Base-by-base conservation (phyloP, 2,113 vertebrate genomes). In the Megalops atlanticus region DNA sequence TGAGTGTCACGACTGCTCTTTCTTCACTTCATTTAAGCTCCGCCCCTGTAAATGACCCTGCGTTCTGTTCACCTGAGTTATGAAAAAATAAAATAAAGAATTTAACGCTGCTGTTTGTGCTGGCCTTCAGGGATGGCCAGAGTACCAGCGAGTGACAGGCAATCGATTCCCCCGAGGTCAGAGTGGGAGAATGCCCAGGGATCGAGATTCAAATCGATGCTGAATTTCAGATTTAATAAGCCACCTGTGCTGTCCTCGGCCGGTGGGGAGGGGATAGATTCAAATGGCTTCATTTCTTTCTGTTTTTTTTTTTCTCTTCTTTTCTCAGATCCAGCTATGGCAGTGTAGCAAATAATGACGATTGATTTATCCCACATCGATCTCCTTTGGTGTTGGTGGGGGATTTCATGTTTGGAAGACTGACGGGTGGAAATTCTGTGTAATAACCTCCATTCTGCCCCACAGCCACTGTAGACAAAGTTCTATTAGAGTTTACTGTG, bases 151-250 rank as follows among this genome's bases (percentile, higher is more conserved):
- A 86, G 86, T 72, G 88, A 87, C 88, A 68, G 76, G 31, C 72
- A 85, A 94, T 93, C 78, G 92, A 94, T 92, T 86, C 38, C n/a
- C 33, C 72, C 38, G 84, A 83, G 85, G 82, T 78, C 58, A 79
- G 81, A 85, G 88, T 85, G 84, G 71, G 86, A 82, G 86, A 85
- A 87, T 84, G 80, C 81, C 18, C 72, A 27, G 31, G 71, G 24
- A 82, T 73, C 40, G 39, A 39, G 79, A 76, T 80, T 85, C 74
- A 75, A 91, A 91, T 93, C 91, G 85, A 94, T 93, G 90, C 81
- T 68, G 88, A 88, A 89, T 93, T 90, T 90, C 88, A 87, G 73
- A 54, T 91, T 89, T 93, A 92, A 94, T 92, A 90, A 94, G 92
- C 90, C 91, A 87, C 92, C 89, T 91, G 87, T 83, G 84, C 88